Conservation (phyloP, 1,140 invertebrate species). For the Chrysopa pallens region DNA sequence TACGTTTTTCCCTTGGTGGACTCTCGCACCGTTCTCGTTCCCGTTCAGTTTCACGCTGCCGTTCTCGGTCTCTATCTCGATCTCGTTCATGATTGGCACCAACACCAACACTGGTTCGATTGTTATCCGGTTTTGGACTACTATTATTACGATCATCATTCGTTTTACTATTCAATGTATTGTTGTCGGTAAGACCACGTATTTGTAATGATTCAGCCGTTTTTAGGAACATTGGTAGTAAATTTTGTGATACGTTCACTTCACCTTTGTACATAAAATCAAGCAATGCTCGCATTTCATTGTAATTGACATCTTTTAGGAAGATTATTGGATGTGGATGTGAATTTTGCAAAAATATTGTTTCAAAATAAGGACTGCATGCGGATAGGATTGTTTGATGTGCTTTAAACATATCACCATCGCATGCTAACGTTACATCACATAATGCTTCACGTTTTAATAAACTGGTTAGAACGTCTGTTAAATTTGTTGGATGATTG, state of each 20-base stretch:
- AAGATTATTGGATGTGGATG: slow-evolving; percentile 87
- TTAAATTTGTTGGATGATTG: slow-evolving; percentile 79
- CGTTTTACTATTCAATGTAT: slow-evolving; percentile 36
- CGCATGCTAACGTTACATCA: slow-evolving; percentile 84
- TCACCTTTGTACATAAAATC: slow-evolving; percentile 87
- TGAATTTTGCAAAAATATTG: slow-evolving; percentile 75
- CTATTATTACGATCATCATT: slow-evolving; percentile 4
- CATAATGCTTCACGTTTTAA: slow-evolving; percentile 72
- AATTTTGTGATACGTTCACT: slow-evolving; percentile 74
- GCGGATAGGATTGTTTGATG: slow-evolving; percentile 87
- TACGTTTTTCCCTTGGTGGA: slow-evolving; percentile 39
- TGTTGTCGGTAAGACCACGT: slow-evolving; percentile 72
- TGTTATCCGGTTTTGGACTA: no score
- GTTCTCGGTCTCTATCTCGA: slow-evolving; percentile 10
- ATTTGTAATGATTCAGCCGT: slow-evolving; percentile 82
- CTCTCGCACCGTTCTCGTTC: slow-evolving; percentile 10
- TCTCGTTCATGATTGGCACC: slow-evolving; percentile 11
- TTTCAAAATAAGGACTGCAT: slow-evolving; percentile 89
- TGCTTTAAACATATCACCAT: slow-evolving; percentile 79
- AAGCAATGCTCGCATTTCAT: slow-evolving; percentile 70
- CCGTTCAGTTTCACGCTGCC: slow-evolving; percentile 9
- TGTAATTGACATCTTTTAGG: slow-evolving; percentile 72
- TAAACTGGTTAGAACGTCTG: slow-evolving; percentile 70
- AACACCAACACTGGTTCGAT: slow-evolving; percentile 1
- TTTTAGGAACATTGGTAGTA: slow-evolving; percentile 73